A percentile compares a stretch with the other conserved stretches of the same genome.
phyloP scores from a whole-genome alignment of 2,113 vertebrate genomes.

The Pampusana beccarii region DNA sequence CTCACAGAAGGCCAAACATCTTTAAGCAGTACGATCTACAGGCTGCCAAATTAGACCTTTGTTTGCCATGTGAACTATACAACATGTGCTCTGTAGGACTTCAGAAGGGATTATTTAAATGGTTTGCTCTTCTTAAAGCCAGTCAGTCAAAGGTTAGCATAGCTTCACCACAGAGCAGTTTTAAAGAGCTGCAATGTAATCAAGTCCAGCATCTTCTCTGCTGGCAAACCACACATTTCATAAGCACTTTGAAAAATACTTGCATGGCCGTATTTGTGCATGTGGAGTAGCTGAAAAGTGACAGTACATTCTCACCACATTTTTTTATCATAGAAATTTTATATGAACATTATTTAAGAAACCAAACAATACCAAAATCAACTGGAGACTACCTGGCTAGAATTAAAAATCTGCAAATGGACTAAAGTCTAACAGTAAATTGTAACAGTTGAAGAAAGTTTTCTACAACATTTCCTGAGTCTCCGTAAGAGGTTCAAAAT shows the following conservation, averaged over 20 bases:
- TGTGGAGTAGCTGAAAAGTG: neutral
- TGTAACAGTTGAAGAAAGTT: neutral
- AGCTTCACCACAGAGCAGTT: neutral
- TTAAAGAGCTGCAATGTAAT: neutral
- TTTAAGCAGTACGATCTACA: neutral
- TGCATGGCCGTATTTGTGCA: neutral
- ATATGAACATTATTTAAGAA: neutral
- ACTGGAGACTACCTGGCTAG: neutral
- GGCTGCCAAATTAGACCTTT: neutral
- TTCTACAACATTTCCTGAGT: neutral
- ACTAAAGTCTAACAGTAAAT: neutral
- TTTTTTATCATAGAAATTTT: neutral
- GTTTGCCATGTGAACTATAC: neutral
- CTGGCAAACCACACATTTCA: neutral
- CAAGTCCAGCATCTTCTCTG: neutral
- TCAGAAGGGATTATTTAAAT: neutral
- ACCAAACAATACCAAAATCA: neutral
- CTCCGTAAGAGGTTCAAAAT: neutral
- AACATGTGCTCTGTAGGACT: rapidly evolving
- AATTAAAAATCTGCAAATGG: neutral
- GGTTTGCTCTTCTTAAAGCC: neutral
- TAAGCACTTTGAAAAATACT: neutral
- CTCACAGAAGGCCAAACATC: neutral
- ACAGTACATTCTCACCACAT: neutral
- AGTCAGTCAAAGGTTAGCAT: neutral